A percentile compares a stretch with the other conserved stretches of the same genome.
Evolutionary conservation across 2,888 invertebrate genomes (phyloP).

Genomic region (Byasa hedistus): DNA sequence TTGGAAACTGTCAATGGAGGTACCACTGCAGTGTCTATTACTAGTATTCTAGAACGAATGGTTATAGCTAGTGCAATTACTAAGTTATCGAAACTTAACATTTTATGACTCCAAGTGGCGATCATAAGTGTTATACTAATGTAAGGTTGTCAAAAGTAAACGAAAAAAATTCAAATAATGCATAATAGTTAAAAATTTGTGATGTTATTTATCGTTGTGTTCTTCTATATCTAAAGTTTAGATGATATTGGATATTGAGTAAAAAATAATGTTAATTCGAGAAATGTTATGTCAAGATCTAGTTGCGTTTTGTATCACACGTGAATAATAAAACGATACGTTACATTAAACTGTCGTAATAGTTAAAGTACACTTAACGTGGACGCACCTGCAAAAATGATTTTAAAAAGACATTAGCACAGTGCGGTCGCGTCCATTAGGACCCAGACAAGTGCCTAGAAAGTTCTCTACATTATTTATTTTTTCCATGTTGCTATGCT

Average conservation of each 20-base stretch:
- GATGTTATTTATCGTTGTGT: too few species aligned
- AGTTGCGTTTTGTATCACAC: background rate
- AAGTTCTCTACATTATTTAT: constrained; percentile 28
- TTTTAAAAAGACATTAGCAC: constrained; percentile 37
- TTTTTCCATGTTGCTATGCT: constrained; percentile 29
- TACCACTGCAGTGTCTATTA: too few species aligned
- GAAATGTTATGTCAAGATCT: background rate
- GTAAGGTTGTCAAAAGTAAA: too few species aligned
- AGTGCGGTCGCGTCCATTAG: constrained; percentile 31
- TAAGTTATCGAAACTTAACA: too few species aligned
- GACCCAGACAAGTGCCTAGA: constrained; percentile 30
- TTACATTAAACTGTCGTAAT: constrained; percentile 27
- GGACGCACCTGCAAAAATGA: constrained; percentile 33
- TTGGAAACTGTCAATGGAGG: too few species aligned
- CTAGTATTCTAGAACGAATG: too few species aligned
- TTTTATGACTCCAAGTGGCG: too few species aligned
- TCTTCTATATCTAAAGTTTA: too few species aligned
- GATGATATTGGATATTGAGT: background rate
- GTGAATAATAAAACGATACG: constrained; percentile 17
- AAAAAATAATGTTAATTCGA: background rate
- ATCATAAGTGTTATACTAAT: too few species aligned
- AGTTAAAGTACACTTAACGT: constrained; percentile 34
- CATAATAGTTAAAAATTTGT: too few species aligned
- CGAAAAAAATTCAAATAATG: too few species aligned
- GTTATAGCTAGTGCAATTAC: too few species aligned